phyloP scores from a whole-genome alignment of 2,113 vertebrate species.

The Coryphaenoides rupestris region DNA sequence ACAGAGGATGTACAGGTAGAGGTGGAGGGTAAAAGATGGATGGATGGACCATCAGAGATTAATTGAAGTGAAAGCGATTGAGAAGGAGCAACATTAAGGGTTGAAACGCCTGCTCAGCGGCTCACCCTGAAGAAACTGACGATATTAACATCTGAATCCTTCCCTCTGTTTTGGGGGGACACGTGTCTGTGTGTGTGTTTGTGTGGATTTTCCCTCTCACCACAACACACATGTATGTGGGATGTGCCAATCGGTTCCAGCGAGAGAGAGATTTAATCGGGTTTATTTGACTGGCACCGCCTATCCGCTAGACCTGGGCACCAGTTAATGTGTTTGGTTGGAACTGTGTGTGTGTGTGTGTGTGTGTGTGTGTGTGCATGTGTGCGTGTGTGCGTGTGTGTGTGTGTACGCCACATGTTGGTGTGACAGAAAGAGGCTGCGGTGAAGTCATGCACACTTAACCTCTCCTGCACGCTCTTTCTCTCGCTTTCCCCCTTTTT shows the following conservation, averaged over 20 bases:
- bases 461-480: conserved; percentile 55
- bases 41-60: no score
- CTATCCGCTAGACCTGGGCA: neutral
- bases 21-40: neutral
- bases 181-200: neutral
- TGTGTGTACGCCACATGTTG: conserved; percentile 22
- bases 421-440: conserved; percentile 64
- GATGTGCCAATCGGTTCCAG: no score
- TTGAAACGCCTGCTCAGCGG: no score
- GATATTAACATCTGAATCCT: no score
- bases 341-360: neutral
- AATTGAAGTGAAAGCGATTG: conserved; percentile 49
- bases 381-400: conserved; percentile 12
- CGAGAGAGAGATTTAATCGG: neutral
- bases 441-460: conserved; percentile 64
- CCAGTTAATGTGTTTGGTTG: neutral
- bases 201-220: neutral
- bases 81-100: conserved; percentile 29
- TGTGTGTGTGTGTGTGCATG: neutral
- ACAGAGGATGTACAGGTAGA: conserved; percentile 1
- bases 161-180: conserved; percentile 72
- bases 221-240: no score
- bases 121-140: no score
- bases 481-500: conserved; percentile 37
- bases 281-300: neutral